phyloP scores from a whole-genome alignment of 2,797 vertebrate species.

The Sebastes itinus region DNA sequence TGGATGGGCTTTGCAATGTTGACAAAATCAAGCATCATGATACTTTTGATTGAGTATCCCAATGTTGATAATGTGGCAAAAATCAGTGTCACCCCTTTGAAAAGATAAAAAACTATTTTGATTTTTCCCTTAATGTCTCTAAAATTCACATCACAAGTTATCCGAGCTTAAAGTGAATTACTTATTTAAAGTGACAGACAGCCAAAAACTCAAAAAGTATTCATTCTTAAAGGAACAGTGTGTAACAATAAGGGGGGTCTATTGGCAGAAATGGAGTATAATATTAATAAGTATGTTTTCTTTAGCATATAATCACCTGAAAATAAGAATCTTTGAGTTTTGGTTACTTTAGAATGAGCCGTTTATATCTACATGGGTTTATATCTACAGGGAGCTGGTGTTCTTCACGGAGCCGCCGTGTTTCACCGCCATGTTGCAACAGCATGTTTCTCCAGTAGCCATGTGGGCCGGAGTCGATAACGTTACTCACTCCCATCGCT shows the following conservation, averaged over 20 bases:
- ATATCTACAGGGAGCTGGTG: no score
- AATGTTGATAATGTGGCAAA: not conserved
- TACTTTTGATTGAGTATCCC: not conserved
- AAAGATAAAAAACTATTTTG: not conserved
- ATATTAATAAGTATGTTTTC: no score
- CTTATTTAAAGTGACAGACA: not conserved
- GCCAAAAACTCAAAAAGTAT: not conserved
- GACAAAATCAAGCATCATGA: not conserved
- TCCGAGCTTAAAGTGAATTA: not conserved
- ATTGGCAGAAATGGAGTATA: no score
- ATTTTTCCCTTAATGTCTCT: not conserved
- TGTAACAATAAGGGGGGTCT: no score
- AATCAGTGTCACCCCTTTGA: not conserved
- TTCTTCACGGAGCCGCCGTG: no score
- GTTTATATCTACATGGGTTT: no score
- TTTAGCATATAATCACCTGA: no score
- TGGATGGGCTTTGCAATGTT: not conserved
- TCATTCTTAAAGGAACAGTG: not conserved
- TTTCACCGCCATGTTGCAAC: no score
- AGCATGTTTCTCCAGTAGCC: no score
- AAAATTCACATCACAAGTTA: not conserved
- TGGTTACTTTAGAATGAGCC: accelerated
- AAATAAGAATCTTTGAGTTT: no score
- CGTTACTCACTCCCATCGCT: no score
- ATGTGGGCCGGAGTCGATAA: no score